Evolutionary conservation across 2,888 invertebrate species (phyloP).

Genomic region (Heliconius hortense): DNA sequence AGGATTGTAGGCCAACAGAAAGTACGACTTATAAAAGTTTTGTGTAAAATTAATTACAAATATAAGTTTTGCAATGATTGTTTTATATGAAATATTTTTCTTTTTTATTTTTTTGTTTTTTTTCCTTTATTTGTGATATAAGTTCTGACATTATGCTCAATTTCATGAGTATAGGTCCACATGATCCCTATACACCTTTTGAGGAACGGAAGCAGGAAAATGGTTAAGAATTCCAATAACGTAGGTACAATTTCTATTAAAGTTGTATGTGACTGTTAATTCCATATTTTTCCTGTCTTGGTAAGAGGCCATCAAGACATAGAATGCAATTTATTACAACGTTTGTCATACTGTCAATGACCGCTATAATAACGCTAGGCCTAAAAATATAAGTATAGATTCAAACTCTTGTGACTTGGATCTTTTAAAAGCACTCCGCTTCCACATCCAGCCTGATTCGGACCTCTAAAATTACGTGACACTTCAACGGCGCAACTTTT

Average conservation of each 20-base stretch:
- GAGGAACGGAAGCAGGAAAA: background rate
- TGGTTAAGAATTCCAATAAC: background rate
- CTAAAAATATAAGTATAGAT: background rate
- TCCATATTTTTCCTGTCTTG: background rate
- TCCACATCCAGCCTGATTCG: constrained; percentile 52
- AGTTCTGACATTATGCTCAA: too few species aligned
- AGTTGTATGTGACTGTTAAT: background rate
- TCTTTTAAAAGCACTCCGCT: constrained; percentile 64
- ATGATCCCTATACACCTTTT: too few species aligned
- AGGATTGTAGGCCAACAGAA: too few species aligned
- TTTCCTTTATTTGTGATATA: too few species aligned
- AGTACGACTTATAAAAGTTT: too few species aligned
- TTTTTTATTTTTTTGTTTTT: too few species aligned
- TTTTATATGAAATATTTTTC: too few species aligned
- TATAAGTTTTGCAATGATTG: too few species aligned
- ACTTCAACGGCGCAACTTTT: constrained; percentile 64
- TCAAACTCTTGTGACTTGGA: constrained; percentile 40
- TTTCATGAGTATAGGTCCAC: too few species aligned
- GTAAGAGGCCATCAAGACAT: background rate
- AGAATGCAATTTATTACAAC: background rate
- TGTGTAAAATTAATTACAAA: too few species aligned
- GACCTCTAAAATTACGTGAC: constrained; percentile 70
- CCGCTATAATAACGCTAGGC: background rate
- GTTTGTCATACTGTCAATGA: too few species aligned
- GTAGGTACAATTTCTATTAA: background rate